A percentile compares a stretch with the other conserved stretches of the same genome.
Conservation (phyloP, 2,797 vertebrate genomes). For the Molossus molossus region DNA sequence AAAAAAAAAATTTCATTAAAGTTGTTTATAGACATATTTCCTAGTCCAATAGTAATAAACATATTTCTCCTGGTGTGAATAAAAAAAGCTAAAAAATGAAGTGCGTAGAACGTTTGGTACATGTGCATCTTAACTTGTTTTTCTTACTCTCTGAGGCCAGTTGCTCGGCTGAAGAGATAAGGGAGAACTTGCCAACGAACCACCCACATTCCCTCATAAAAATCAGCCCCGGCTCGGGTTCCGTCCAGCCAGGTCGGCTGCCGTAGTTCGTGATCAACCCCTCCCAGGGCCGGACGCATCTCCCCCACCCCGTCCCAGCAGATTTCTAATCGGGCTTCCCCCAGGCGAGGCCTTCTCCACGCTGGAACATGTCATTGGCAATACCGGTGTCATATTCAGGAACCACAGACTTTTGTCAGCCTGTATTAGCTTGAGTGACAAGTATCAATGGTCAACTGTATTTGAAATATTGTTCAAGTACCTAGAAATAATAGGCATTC, state of each 20-base stretch:
- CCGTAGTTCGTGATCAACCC: background rate
- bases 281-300: background rate
- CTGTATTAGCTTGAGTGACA: conserved; percentile 88
- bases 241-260: background rate
- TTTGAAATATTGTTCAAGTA: conserved; percentile 89
- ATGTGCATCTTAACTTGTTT: conserved; percentile 53
- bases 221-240: conserved; percentile 59
- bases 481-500: conserved; percentile 89
- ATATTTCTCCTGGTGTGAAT: conserved; percentile 61
- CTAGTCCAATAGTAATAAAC: conserved; percentile 46
- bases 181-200: background rate
- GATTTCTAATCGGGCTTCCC: conserved; percentile 30
- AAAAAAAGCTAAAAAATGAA: background rate
- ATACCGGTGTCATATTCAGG: conserved; percentile 81
- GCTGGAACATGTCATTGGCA: conserved; percentile 87
- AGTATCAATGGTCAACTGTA: conserved; percentile 86
- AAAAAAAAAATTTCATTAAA: conserved; percentile 32
- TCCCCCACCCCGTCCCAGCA: background rate
- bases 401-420: conserved; percentile 86
- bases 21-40: conserved; percentile 58
- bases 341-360: conserved; percentile 55
- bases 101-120: background rate
- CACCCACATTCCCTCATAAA: conserved; percentile 56
- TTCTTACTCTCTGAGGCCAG: background rate
- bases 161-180: conserved; percentile 3